Evolutionary conservation across 2,888 invertebrate species (phyloP).

Genomic region (Cordilura impudica): DNA sequence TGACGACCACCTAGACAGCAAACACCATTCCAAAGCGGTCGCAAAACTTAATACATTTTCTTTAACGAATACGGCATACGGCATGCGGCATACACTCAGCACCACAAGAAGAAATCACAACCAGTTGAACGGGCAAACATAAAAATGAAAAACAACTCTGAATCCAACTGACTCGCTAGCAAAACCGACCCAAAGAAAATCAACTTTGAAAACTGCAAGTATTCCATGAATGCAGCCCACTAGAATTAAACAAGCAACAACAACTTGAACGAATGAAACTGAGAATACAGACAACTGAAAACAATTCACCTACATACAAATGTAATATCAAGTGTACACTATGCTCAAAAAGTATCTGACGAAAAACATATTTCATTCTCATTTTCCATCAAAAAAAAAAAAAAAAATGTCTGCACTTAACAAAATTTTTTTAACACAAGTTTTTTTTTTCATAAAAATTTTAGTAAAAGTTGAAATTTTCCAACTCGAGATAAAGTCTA

Average conservation of each 20-base stretch:
- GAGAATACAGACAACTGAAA: conserved; percentile 29
- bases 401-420: too few species aligned
- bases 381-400: too few species aligned
- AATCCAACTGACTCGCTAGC: conserved; percentile 9
- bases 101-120: conserved; percentile 42
- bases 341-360: background rate
- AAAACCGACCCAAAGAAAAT: conserved; percentile 48
- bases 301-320: conserved; percentile 27
- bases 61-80: conserved; percentile 37
- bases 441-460: too few species aligned
- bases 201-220: conserved; percentile 57
- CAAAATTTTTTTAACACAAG: too few species aligned
- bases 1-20: conserved; percentile 63
- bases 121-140: conserved; percentile 56
- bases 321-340: background rate
- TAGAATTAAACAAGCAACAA: conserved; percentile 43
- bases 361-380: too few species aligned
- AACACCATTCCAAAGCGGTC: conserved; percentile 57
- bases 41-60: background rate
- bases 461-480: too few species aligned
- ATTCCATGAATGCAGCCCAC: conserved; percentile 62
- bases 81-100: conserved; percentile 15
- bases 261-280: conserved; percentile 21
- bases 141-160: conserved; percentile 45
- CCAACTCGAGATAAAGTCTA: too few species aligned